Percentiles rank a stretch among this genome's conserved stretches.
These are phyloP conservation scores for Erpornis zantholeuca DNA, from an alignment of 2,113 vertebrate species.

Conservation along the genomic window DNA sequence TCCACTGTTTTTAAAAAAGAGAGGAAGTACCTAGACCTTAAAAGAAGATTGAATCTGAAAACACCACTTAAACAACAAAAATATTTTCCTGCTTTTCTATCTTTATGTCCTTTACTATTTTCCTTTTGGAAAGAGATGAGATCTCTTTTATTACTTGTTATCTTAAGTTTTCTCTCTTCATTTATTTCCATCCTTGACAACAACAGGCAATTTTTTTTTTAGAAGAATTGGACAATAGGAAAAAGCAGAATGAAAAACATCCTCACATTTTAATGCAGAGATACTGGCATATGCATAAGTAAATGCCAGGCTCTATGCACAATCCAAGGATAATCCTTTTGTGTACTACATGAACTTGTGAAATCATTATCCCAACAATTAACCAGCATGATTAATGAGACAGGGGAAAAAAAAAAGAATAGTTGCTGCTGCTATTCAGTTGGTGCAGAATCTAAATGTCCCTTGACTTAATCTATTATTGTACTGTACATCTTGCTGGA, in stretches of 20 bases:
- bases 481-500: neutral
- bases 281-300: neutral
- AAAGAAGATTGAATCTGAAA: neutral
- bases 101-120: neutral
- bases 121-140: neutral
- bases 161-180: neutral
- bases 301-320: neutral
- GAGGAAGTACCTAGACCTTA: neutral
- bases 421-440: neutral
- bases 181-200: conserved; percentile 45
- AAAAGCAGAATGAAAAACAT: conserved; percentile 14
- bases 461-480: neutral
- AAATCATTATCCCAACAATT: conserved; percentile 55
- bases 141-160: neutral
- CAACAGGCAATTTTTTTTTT: neutral
- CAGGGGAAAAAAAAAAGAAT: neutral
- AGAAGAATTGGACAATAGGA: neutral
- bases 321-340: conserved; percentile 29
- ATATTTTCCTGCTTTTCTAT: neutral
- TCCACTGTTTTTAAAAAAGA: neutral
- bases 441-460: neutral
- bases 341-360: conserved; percentile 27
- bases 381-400: conserved; percentile 44
- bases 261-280: conserved; percentile 16
- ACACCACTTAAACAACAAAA: neutral